phyloP scores from a whole-genome alignment of 2,888 invertebrate species.

The Coremacera marginata region DNA sequence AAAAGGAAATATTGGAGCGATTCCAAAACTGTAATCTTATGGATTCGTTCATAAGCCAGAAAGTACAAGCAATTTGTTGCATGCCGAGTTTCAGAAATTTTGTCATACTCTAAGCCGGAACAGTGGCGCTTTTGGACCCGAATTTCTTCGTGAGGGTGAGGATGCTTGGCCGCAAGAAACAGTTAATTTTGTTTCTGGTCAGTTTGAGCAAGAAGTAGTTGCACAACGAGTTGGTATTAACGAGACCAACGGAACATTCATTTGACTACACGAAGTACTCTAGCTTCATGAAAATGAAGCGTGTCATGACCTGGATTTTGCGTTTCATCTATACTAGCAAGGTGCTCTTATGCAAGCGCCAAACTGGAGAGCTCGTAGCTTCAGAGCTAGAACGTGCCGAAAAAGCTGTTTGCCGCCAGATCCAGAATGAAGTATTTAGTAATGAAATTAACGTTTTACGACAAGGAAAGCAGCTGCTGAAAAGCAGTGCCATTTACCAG shows the following conservation, averaged over 20 bases:
- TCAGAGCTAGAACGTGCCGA: conserved; percentile 24
- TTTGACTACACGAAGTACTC: conserved; percentile 32
- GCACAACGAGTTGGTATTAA: neutral
- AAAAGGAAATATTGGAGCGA: neutral
- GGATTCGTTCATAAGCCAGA: conserved; percentile 36
- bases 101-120: neutral
- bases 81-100: conserved; percentile 41
- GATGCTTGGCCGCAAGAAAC: conserved; percentile 29
- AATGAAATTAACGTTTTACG: conserved; percentile 23
- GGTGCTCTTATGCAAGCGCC: neutral
- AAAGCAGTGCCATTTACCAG: conserved; percentile 18
- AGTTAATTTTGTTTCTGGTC: neutral
- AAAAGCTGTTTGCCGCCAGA: conserved; percentile 19
- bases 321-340: neutral
- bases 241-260: neutral
- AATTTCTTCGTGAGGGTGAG: conserved; percentile 32
- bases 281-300: conserved; percentile 35
- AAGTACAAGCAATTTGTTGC: conserved; percentile 17
- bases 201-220: conserved; percentile 34
- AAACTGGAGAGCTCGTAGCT: neutral
- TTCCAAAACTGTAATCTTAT: conserved; percentile 1
- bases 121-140: conserved; percentile 45
- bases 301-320: conserved; percentile 22
- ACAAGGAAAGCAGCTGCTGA: neutral
- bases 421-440: conserved; percentile 16